Evolutionary conservation across 2,113 vertebrate species (phyloP), one percentile per base, ranked within the genome.

Genomic region (Tor tambroides): DNA sequence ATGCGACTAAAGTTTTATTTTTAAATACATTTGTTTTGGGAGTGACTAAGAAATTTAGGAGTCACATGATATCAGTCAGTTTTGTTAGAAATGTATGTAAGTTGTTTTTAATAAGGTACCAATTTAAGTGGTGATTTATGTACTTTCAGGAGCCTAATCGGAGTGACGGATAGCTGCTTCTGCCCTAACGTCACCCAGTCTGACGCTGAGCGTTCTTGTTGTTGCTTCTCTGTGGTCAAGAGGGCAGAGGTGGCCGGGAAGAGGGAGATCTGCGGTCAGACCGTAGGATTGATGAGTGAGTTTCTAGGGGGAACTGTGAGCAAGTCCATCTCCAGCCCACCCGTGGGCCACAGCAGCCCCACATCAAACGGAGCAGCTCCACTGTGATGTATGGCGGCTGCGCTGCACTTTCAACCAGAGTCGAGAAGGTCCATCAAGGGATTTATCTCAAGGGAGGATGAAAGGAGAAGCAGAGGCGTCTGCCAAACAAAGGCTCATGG

Each of bases 391-490:
- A 95, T 95, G 88, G 91, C 87, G 92, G 91, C 89, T 59, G 75
- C 89, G 88, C 91, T 89, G 91, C 92, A 93, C 94, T 94, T 93
- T 94, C 90, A 93, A 85, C 63, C 72, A 38, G 59, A 94, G 91
- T 90, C 93, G 91, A 92, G 89, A 91, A 92, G 92, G 93, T 92
- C 93, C 93, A 92, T 94, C 94, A 93, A 92, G 94, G 92, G 93
- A 94, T 95, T 94, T 94, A 94, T 95, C 94, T 94, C 92, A 86
- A 90, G 88, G 51, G 88, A 88, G 95, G 95, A 96, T 96, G 95
- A 95, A 95, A 95, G 95, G 91, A 92, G 38, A 23, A 91, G 88
- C 86, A 87, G 69, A 92, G 93, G 92, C 90, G 90, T 93, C 93
- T 93, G 93, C 93, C 92, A 94, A 95, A 94, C 94, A 93, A 94